These are phyloP conservation scores for Cacoxenus indagator DNA, from an alignment of 2,888 invertebrate genomes.

Conservation along the genomic window DNA sequence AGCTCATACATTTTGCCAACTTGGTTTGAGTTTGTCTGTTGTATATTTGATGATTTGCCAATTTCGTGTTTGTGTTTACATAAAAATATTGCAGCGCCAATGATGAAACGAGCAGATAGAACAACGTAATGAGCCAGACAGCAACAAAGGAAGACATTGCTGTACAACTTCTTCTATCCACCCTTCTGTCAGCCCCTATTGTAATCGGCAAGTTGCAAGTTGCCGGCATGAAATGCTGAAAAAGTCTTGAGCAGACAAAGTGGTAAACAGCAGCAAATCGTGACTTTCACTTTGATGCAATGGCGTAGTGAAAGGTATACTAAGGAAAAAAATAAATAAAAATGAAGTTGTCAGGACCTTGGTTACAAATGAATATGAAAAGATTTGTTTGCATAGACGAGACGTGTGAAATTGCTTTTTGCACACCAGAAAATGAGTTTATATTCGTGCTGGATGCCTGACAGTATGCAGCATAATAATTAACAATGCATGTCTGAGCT, in stretches of 20 bases:
- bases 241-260: conserved; percentile 48
- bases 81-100: conserved; percentile 50
- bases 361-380: conserved; percentile 4
- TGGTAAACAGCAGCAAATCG: conserved; percentile 58
- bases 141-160: not conserved
- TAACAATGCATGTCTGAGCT: not conserved
- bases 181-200: not conserved
- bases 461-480: not conserved
- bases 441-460: not conserved
- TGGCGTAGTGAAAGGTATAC: not conserved
- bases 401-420: conserved; percentile 21
- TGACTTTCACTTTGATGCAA: conserved; percentile 61
- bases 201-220: not conserved
- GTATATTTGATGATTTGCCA: conserved; percentile 23
- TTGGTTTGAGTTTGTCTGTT: not conserved
- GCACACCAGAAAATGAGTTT: not conserved
- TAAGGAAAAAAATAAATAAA: not conserved
- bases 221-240: not conserved
- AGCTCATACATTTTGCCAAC: not conserved
- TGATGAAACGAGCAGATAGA: conserved; percentile 3
- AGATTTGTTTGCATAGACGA: conserved; percentile 13
- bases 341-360: not conserved
- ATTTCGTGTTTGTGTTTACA: conserved; percentile 47
- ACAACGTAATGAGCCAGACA: conserved; percentile 6
- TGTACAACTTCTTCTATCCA: not conserved